Evolutionary conservation across 2,888 invertebrate genomes (phyloP), one percentile per base, ranked within the genome.

Genomic region (Nomada ferruginata): DNA sequence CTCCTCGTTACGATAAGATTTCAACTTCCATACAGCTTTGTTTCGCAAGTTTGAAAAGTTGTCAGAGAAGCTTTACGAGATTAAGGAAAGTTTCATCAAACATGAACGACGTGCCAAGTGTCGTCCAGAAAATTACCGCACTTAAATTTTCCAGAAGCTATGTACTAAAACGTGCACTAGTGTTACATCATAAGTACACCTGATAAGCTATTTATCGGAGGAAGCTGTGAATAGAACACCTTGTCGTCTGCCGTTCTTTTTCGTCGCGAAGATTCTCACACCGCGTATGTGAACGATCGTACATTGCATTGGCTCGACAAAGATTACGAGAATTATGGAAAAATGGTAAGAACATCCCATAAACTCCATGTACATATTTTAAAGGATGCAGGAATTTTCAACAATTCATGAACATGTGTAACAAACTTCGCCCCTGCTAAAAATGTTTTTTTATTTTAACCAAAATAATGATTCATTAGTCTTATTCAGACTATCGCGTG

Each of bases 201-300:
- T 61, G 55, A 76, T 63, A 70, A 76, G 47, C 18, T 63, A 76
- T 70, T 70, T 76, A 61, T 55, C 63, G 55, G 18, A 18, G 76
- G 63, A 23, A 70, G 70, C 61, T 76, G 36, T 53, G 61, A 63
- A 61, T 52, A 23, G 36, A 63, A 57, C 57, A 42, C 29, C 42
- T 36, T 36, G n/a, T 15, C 60, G 53, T 47, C 65, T 77, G 60
- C 72, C 73, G 26, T 42, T 29, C 60, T 47, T 47, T 63, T 76
- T 76, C 53, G 57, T 15, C 76, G 44, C 47, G 63, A n/a, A 23
- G 36, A 52, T 53, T n/a, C 60, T 60, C 57, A 1, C 18, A 53
- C 44, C 61, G 26, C 15, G 29, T 52, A 44, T 20, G 44, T 26
- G 20, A 69, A 69, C 53, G 29, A 29, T 29, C 61, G 44, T 44